A percentile compares a stretch with the other conserved stretches of the same genome.
These are phyloP conservation scores for Carposina sasakii DNA, from an alignment of 1,140 invertebrate genomes.

Conservation along the genomic window DNA sequence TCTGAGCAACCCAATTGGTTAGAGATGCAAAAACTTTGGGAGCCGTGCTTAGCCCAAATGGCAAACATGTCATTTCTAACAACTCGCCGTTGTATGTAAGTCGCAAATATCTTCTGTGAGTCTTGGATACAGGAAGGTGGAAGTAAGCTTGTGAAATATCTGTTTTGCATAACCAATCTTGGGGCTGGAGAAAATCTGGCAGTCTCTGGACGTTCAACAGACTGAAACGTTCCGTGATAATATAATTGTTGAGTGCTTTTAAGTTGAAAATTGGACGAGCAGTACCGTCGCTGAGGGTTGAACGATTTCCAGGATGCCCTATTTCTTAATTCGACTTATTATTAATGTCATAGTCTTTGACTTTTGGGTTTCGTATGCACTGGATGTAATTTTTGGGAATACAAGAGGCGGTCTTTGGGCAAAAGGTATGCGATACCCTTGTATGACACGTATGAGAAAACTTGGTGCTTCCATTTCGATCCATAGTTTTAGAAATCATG, in stretches of 20 bases:
- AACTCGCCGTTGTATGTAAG: slow-evolving; percentile 3
- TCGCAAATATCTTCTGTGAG: slow-evolving; percentile 17
- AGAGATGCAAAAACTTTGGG: neutral
- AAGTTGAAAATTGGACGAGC: slow-evolving; percentile 30
- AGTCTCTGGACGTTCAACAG: slow-evolving; percentile 28
- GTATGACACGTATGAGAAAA: neutral
- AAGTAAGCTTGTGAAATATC: slow-evolving; percentile 44
- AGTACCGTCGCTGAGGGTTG: slow-evolving; percentile 2
- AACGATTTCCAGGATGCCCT: neutral
- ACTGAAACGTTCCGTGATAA: slow-evolving; percentile 22
- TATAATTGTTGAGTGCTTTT: slow-evolving; percentile 24
- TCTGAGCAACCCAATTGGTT: neutral
- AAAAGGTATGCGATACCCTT: neutral
- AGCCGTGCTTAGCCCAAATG: neutral
- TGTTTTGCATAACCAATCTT: slow-evolving; percentile 20
- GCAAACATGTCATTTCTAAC: neutral
- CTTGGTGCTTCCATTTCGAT: neutral
- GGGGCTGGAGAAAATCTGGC: slow-evolving; percentile 30
- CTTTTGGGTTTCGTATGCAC: neutral
- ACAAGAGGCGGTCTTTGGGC: neutral
- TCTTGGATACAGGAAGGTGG: slow-evolving; percentile 29
- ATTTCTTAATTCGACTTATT: neutral
- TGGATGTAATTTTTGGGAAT: neutral
- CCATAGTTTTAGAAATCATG: neutral
- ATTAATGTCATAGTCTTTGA: neutral